phyloP scores from a whole-genome alignment of 2,113 vertebrate genomes.

The Epinephelus fuscoguttatus region DNA sequence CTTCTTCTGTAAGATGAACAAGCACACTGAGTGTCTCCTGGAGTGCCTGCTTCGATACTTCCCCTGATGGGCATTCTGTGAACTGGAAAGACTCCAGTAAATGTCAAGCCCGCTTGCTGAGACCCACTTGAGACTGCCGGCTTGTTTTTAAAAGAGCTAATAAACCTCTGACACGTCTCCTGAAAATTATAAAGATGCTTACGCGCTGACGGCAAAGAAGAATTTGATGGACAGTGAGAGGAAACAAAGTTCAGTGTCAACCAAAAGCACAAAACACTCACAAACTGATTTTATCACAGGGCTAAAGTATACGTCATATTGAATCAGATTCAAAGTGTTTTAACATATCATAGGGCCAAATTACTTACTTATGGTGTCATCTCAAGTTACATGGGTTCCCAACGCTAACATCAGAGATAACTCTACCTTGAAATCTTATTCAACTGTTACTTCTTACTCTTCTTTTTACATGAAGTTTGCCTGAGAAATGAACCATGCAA shows the following conservation, averaged over 20 bases:
- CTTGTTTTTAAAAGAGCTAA: conserved; percentile 25
- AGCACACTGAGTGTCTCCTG: not conserved
- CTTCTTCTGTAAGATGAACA: not conserved
- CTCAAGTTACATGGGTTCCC: not conserved
- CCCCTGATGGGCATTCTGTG: conserved; percentile 21
- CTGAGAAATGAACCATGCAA: not conserved
- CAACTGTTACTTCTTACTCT: too few species aligned
- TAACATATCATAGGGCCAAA: not conserved
- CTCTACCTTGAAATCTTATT: too few species aligned
- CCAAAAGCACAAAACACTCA: not conserved
- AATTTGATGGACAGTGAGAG: not conserved
- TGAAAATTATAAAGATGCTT: conserved; percentile 7
- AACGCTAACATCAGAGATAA: not conserved
- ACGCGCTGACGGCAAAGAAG: not conserved
- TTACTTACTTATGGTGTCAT: not conserved
- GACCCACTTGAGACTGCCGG: not conserved
- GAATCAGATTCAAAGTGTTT: not conserved
- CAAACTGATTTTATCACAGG: not conserved
- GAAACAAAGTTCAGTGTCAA: not conserved
- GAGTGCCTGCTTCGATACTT: not conserved
- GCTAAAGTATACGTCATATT: not conserved
- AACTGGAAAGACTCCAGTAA: conserved; percentile 43
- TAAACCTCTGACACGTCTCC: conserved; percentile 34
- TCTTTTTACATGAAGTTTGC: not conserved
- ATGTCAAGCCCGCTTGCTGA: conserved; percentile 41